A percentile compares a stretch with the other conserved stretches of the same genome.
Conservation (phyloP, 2,797 vertebrate genomes). For the Leuciscus waleckii region DNA sequence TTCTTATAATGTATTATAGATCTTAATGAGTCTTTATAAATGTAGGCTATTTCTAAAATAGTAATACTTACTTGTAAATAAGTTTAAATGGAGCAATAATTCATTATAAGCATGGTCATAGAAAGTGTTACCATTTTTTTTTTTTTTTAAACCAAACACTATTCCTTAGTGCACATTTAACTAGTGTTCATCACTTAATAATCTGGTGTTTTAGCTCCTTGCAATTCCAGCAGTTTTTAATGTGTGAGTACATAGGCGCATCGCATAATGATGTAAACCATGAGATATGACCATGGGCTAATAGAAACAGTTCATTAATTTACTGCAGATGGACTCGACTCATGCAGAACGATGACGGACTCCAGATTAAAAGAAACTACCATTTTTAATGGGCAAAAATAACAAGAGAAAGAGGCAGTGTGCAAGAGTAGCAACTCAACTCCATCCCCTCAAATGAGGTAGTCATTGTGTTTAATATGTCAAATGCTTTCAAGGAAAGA, state of each 20-base stretch:
- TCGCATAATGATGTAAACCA: neutral
- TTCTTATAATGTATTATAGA: too few species aligned
- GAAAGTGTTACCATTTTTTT: too few species aligned
- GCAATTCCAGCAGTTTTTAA: neutral
- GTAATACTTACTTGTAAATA: too few species aligned
- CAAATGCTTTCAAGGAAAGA: neutral
- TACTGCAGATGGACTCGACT: constrained; percentile 5
- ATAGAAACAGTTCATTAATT: constrained; percentile 19
- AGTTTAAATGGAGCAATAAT: too few species aligned
- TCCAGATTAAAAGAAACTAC: constrained; percentile 4
- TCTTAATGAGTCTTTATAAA: too few species aligned
- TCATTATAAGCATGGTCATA: too few species aligned
- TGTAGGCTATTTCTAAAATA: too few species aligned
- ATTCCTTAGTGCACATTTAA: neutral
- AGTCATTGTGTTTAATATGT: neutral
- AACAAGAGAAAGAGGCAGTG: neutral
- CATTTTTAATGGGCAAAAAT: neutral
- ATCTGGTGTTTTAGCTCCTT: neutral
- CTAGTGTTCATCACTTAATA: neutral
- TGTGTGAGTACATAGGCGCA: neutral
- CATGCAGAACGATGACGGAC: neutral
- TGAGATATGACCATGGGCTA: neutral
- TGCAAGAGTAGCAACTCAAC: neutral
- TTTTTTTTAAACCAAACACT: neutral
- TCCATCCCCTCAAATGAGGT: neutral